Base-by-base conservation (phyloP, 2,113 vertebrate species). In the Nasalis larvatus region DNA sequence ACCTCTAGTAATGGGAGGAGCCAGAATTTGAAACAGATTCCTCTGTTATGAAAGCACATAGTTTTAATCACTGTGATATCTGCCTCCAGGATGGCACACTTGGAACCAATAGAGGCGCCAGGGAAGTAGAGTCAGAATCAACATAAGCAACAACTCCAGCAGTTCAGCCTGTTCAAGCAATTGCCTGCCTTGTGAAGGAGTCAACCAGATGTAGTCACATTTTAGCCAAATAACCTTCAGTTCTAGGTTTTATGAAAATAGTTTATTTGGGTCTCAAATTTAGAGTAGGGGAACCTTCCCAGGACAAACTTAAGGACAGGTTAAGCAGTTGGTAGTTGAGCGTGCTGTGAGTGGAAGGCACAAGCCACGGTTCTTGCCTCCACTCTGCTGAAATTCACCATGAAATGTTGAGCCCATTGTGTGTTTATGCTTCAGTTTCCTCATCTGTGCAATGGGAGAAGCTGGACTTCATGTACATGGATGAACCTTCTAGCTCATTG, bases 391-490 rank as follows among this genome's bases (percentile, higher is more conserved):
- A 49, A 63, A 76, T 54, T 30, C 20, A 35, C 56, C 18, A 1
- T 45, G 18, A 17, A 71, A 49, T 6, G 0, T 45, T 35, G 37
- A 93, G 16, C 60, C 47, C 40, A 10, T 71, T 13, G 0, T 49
- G n/a, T 2, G 16, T 37, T 89, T 42, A 42, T 82, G 27, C 40
- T 60, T 77, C 23, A 37, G 37, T 1, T 63, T 96, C 5, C 40
- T 74, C 8, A n/a, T 66, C 58, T 84, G 32, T 69, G 49, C 77
- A 95, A 69, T n/a, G n/a, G 49, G 37, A 76, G 30, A 86, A 92
- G 17, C 17, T 69, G 17, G n/a, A 69, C 45, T 77, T 90, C 54
- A 54, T 16, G 30, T 35, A 17, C 35, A 30, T 21, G 35, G 52
- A 54, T 17, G 11, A 30, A 56, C 0, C 4, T 71, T 63, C 37